Percentiles rank a stretch among this genome's conserved stretches.
These are phyloP conservation scores for Neotragus pygmaeus DNA, from an alignment of 2,113 vertebrate species.

Conservation along the genomic window DNA sequence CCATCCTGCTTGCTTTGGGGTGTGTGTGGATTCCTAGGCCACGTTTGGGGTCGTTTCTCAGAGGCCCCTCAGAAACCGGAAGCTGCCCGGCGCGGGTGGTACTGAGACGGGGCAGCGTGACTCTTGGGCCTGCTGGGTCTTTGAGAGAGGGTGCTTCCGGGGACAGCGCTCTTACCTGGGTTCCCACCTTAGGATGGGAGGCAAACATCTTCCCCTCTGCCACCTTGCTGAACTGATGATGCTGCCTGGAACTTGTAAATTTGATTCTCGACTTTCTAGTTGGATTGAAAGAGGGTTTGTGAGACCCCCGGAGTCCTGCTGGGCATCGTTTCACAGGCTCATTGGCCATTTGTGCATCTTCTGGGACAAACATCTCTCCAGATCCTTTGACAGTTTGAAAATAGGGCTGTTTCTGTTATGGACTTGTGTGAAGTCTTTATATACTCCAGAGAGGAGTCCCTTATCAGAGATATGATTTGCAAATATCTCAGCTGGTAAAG, in stretches of 20 bases:
- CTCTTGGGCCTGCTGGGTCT: not conserved
- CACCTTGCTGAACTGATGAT: fast-evolving
- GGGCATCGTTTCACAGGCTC: not conserved
- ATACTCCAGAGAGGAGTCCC: not conserved
- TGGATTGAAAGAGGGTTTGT: not conserved
- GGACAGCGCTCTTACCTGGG: fast-evolving
- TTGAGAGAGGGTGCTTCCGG: fast-evolving
- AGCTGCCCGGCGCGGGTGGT: fast-evolving
- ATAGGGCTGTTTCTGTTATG: not conserved
- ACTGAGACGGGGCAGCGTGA: not conserved
- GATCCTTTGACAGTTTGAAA: not conserved
- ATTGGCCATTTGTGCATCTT: fast-evolving
- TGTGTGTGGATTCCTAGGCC: not conserved
- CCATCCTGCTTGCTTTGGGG: not conserved
- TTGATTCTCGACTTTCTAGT: too few relatives aligned
- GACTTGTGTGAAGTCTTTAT: not conserved
- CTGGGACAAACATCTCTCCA: not conserved
- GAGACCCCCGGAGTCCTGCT: fast-evolving
- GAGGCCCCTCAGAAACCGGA: not conserved
- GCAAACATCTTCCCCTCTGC: too few relatives aligned
- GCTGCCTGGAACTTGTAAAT: fast-evolving
- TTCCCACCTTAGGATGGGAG: not conserved
- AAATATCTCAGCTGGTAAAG: not conserved
- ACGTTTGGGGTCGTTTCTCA: fast-evolving
- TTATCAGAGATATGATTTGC: not conserved